phyloP scores from a whole-genome alignment of 2,113 vertebrate genomes.

The Stomatorhinus ivindoensis region DNA sequence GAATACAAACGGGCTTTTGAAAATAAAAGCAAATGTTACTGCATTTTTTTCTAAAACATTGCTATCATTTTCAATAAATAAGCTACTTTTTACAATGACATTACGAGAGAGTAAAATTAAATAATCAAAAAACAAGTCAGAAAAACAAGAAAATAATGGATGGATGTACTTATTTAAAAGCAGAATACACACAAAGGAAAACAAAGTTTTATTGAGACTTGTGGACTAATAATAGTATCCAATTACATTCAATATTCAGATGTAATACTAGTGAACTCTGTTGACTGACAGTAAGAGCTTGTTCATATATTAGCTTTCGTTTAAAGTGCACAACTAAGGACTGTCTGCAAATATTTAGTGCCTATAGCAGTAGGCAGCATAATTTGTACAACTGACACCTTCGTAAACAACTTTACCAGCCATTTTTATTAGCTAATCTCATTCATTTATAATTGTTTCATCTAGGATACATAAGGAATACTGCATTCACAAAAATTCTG shows the following conservation, averaged over 20 bases:
- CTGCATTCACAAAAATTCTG: not conserved
- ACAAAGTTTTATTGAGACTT: slow-evolving; percentile 43
- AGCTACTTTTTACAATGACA: slow-evolving; percentile 51
- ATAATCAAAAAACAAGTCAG: slow-evolving; percentile 41
- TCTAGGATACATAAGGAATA: not conserved
- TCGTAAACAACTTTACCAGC: not conserved
- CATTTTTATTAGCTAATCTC: not conserved
- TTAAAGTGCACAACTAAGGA: not conserved
- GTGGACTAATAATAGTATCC: slow-evolving; percentile 30
- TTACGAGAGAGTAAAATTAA: slow-evolving; percentile 34
- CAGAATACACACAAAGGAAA: slow-evolving; percentile 31
- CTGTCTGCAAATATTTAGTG: not conserved
- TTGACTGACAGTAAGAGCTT: not conserved
- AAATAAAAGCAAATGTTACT: slow-evolving; percentile 63
- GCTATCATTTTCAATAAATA: slow-evolving; percentile 61
- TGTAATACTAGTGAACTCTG: slow-evolving; percentile 23
- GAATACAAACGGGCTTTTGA: slow-evolving; percentile 63
- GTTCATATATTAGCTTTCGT: not conserved
- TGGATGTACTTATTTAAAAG: slow-evolving; percentile 30
- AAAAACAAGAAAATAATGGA: slow-evolving; percentile 29
- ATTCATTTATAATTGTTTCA: not conserved
- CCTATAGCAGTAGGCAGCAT: not conserved
- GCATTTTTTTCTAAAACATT: slow-evolving; percentile 51
- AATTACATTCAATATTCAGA: not conserved
- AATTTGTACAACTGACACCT: slow-evolving; percentile 2